Conservation (phyloP, 2,888 invertebrate species). For the Dynastes grantii region DNA sequence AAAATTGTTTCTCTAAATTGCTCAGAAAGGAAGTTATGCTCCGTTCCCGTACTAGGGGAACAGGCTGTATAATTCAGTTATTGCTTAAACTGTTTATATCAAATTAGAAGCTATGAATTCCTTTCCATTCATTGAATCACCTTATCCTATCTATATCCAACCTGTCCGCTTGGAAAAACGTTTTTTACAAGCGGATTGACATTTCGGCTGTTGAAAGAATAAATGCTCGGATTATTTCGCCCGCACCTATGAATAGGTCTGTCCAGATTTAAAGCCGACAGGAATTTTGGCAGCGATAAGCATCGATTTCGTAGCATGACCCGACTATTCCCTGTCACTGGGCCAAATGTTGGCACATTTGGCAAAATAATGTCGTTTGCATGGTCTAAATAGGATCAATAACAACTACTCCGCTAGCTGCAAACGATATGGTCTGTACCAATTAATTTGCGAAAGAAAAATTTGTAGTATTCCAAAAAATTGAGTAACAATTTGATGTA, state of each 20-base stretch:
- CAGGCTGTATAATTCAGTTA: too few species aligned
- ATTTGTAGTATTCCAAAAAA: too few species aligned
- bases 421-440: too few species aligned
- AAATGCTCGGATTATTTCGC: constrained; percentile 44
- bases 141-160: background rate
- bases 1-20: too few species aligned
- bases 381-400: constrained; percentile 50
- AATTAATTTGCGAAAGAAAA: too few species aligned
- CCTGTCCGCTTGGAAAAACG: too few species aligned
- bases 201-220: constrained; percentile 28
- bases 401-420: constrained; percentile 17
- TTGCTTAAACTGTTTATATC: too few species aligned
- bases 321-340: constrained; percentile 57
- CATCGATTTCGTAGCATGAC: constrained; percentile 51
- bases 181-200: constrained; percentile 9
- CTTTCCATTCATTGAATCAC: too few species aligned
- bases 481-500: too few species aligned
- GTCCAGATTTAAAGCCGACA: constrained; percentile 52
- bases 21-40: too few species aligned
- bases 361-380: constrained; percentile 55
- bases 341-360: constrained; percentile 63
- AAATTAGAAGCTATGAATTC: too few species aligned
- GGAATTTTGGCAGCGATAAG: constrained; percentile 53
- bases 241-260: constrained; percentile 55
- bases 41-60: too few species aligned